Evolutionary conservation across 2,888 invertebrate genomes (phyloP).

Genomic region (Patella depressa): DNA sequence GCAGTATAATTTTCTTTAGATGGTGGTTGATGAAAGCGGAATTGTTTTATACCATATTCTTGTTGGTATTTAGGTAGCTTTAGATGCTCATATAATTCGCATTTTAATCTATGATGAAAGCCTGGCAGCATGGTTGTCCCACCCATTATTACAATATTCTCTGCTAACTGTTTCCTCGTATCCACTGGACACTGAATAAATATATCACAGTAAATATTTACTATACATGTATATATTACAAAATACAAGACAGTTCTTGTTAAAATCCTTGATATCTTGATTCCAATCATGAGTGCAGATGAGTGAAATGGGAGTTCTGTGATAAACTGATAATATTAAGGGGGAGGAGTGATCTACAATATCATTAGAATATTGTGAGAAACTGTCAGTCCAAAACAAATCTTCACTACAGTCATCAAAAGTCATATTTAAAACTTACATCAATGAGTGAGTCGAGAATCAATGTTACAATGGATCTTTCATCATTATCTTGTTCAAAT

Average conservation of each 20-base stretch:
- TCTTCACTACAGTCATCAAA: no score
- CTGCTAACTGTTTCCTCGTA: constrained; percentile 82
- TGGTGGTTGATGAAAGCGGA: constrained; percentile 87
- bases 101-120: constrained; percentile 83
- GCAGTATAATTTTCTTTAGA: constrained; percentile 85
- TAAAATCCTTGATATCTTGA: constrained; percentile 2
- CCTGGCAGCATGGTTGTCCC: constrained; percentile 89
- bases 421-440: constrained; percentile 37
- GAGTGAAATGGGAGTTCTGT: no score
- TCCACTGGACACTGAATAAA: constrained; percentile 83
- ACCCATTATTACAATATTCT: constrained; percentile 88
- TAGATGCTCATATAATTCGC: constrained; percentile 82
- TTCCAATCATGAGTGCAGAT: no score
- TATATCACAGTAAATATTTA: neutral
- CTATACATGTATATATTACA: neutral
- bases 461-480: constrained; percentile 85
- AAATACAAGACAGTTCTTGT: neutral
- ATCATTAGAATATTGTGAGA: no score
- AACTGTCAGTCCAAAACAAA: no score
- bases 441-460: constrained; percentile 84
- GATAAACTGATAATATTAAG: no score
- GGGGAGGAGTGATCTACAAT: no score
- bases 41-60: constrained; percentile 77
- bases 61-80: constrained; percentile 73
- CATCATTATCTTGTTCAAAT: constrained; percentile 88